These are phyloP conservation scores for Morinoia aosen DNA, from an alignment of 2,888 invertebrate species.

Conservation along the genomic window DNA sequence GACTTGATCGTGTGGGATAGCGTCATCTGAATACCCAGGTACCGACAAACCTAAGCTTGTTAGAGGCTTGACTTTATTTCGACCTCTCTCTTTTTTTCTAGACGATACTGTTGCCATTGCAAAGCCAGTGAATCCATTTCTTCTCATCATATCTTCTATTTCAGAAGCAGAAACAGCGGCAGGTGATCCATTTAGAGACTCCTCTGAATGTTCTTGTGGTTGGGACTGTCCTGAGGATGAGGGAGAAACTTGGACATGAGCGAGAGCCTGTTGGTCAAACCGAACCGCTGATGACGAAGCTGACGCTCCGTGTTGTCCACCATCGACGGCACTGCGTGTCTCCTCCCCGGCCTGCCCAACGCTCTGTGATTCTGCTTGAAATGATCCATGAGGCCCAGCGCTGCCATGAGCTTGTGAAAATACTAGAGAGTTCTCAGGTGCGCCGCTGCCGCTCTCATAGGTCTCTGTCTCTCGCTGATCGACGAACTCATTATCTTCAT, in stretches of 20 bases:
- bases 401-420: conserved; percentile 47
- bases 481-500: neutral
- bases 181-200: neutral
- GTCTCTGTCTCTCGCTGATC: neutral
- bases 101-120: conserved; percentile 36
- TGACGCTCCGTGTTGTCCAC: neutral
- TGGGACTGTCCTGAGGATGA: neutral
- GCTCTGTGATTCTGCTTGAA: neutral
- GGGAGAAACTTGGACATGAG: conserved; percentile 27
- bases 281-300: conserved; percentile 28
- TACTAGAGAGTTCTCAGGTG: neutral
- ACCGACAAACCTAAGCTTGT: conserved; percentile 24
- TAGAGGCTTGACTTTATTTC: conserved; percentile 31
- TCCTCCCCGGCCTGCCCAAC: neutral
- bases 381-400: conserved; percentile 26
- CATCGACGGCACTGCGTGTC: conserved; percentile 18
- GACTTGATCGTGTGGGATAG: neutral
- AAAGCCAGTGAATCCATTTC: conserved; percentile 29
- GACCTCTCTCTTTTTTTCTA: conserved; percentile 31
- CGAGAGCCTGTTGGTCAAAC: conserved; percentile 33
- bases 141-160: conserved; percentile 44
- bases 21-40: neutral
- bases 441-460: neutral
- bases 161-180: conserved; percentile 13
- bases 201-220: neutral